These are phyloP conservation scores for Drosophila guanche DNA, from an alignment of 1,140 invertebrate genomes.

Conservation along the genomic window DNA sequence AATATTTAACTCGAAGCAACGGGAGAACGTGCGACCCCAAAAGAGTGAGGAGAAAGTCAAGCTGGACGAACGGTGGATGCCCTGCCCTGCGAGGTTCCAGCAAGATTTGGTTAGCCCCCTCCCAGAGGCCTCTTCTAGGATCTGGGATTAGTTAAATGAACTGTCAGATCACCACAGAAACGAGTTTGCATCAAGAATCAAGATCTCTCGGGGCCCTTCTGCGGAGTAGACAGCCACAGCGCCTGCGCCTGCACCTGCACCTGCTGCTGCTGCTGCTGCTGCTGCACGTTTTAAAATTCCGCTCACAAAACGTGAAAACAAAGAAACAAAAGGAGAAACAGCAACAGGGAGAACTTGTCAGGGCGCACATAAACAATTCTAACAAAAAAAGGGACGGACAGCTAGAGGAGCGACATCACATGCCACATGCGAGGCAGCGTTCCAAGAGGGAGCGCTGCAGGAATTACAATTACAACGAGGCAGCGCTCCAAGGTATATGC, in stretches of 20 bases:
- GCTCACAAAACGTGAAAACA: conserved; percentile 61
- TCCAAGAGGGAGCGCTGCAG: conserved; percentile 47
- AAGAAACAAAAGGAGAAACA: conserved; percentile 44
- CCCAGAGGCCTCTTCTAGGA: background rate
- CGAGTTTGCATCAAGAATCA: conserved; percentile 37
- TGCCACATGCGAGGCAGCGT: conserved; percentile 9
- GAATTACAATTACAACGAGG: conserved; percentile 59
- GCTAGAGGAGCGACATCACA: background rate
- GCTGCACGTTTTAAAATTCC: conserved; percentile 67
- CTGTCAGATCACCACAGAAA: conserved; percentile 47
- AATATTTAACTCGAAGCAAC: conserved; percentile 48
- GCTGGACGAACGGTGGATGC: conserved; percentile 4
- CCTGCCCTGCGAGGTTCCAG: background rate
- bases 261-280: conserved; percentile 48
- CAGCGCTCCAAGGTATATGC: too few species aligned
- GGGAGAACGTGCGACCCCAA: conserved; percentile 49
- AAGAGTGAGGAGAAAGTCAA: conserved; percentile 21
- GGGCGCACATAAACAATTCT: conserved; percentile 56
- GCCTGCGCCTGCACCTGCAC: conserved; percentile 61
- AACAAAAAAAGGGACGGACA: conserved; percentile 61
- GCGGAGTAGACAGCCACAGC: conserved; percentile 10
- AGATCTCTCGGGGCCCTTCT: background rate
- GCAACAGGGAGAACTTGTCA: conserved; percentile 48
- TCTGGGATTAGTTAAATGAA: conserved; percentile 62
- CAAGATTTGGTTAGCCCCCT: conserved; percentile 13